Percentiles rank a stretch among this genome's conserved stretches.
phyloP scores from a whole-genome alignment of 37 sponge, comb jelly and placozoan genomes.

The Axinella damicornis region DNA sequence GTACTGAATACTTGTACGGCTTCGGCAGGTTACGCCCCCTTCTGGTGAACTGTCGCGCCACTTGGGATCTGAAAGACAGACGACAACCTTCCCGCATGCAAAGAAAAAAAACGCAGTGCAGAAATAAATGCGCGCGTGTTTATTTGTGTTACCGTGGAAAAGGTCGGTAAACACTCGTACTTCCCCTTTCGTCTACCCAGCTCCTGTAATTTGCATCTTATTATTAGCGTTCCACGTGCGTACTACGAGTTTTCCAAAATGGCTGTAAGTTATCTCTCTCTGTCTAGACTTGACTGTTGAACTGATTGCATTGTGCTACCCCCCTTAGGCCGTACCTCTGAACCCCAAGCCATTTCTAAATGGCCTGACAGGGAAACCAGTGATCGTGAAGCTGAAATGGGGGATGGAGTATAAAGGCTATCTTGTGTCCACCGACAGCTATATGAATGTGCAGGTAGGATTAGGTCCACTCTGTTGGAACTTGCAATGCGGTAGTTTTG shows the following conservation, averaged over 20 bases:
- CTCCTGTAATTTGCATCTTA: background rate
- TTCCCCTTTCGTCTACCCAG: background rate
- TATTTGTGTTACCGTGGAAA: conserved; percentile 37
- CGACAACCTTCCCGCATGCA: too few species aligned
- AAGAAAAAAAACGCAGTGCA: too few species aligned
- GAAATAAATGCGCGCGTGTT: conserved; percentile 27
- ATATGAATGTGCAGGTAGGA: conserved; percentile 95
- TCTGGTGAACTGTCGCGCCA: too few species aligned
- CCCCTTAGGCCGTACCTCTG: conserved; percentile 80
- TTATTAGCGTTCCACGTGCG: conserved; percentile 13
- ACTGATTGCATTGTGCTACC: background rate
- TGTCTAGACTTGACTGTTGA: background rate
- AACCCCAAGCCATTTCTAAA: conserved; percentile 99
- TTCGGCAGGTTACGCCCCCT: background rate
- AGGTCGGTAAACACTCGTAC: conserved; percentile 41
- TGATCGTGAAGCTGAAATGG: conserved; percentile 98
- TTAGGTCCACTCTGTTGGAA: background rate
- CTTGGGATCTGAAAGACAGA: too few species aligned
- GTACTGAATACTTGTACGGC: background rate
- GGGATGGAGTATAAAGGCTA: conserved; percentile 99
- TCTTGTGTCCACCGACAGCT: conserved; percentile 95
- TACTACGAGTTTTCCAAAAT: background rate
- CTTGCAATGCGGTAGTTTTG: too few species aligned
- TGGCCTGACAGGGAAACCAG: conserved; percentile 96
- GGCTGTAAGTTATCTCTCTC: conserved; percentile 13